A percentile compares a stretch with the other conserved stretches of the same genome.
Evolutionary conservation across 2,113 vertebrate species (phyloP).

Genomic region (Plectropomus leopardus): DNA sequence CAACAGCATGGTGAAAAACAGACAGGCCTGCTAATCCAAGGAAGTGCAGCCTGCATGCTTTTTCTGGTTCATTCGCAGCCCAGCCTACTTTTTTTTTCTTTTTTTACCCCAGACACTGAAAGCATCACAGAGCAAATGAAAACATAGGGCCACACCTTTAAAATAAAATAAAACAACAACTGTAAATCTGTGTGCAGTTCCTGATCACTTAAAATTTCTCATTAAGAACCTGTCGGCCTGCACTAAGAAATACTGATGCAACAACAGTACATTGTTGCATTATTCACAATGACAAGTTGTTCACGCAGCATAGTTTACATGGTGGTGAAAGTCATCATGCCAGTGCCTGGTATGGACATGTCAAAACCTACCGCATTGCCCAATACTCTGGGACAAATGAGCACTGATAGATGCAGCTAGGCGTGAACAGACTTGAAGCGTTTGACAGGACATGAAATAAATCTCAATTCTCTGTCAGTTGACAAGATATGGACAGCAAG

Average conservation of each 20-base stretch:
- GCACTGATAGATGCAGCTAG: background rate
- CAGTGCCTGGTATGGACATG: conserved; percentile 12
- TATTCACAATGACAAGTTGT: conserved; percentile 12
- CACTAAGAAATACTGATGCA: background rate
- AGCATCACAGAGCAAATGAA: background rate
- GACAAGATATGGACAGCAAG: background rate
- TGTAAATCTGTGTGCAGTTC: background rate
- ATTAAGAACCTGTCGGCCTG: background rate
- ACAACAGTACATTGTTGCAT: background rate
- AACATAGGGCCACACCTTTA: background rate
- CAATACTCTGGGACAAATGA: background rate
- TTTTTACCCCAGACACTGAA: background rate
- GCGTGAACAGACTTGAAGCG: background rate
- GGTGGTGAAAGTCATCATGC: background rate
- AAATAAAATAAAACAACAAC: background rate
- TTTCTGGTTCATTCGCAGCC: conserved; percentile 18
- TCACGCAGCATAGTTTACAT: background rate
- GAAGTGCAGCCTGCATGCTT: conserved; percentile 7
- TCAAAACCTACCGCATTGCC: conserved; percentile 6
- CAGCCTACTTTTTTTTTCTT: background rate
- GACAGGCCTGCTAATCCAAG: conserved; percentile 1
- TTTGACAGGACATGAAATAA: background rate
- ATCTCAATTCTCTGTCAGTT: background rate
- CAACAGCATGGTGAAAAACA: conserved; percentile 1
- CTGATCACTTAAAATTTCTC: background rate